Conservation (phyloP, 2,113 vertebrate species). For the Acrocephalus arundinaceus region DNA sequence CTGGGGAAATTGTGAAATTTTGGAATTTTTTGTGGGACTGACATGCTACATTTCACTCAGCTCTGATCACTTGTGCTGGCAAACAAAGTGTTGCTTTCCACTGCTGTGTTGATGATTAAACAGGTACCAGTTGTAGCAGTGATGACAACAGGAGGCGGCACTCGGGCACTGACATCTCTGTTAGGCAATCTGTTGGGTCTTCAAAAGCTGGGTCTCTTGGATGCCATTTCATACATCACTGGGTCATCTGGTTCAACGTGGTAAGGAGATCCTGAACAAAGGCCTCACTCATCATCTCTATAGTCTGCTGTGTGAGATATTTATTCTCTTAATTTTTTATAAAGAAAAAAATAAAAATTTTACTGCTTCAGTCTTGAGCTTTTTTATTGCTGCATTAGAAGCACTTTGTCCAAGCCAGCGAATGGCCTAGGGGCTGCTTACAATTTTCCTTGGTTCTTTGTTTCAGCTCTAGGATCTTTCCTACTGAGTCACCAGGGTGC, state of each 20-base stretch:
- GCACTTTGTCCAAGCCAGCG: background rate
- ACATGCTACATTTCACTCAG: background rate
- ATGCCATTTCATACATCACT: slow-evolving; percentile 81
- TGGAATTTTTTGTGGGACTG: background rate
- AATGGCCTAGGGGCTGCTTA: background rate
- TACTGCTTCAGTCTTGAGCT: background rate
- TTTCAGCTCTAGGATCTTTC: background rate
- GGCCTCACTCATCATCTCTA: background rate
- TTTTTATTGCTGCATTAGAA: background rate
- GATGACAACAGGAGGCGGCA: slow-evolving; percentile 84
- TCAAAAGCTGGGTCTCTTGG: slow-evolving; percentile 81
- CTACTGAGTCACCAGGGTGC: background rate
- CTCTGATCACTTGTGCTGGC: background rate
- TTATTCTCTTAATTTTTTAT: background rate
- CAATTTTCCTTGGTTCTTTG: background rate
- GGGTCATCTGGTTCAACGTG: slow-evolving; percentile 88
- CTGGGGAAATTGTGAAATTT: background rate
- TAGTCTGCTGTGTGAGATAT: background rate
- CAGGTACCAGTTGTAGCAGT: slow-evolving; percentile 84
- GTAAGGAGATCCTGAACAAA: slow-evolving; percentile 64
- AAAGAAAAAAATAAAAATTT: background rate
- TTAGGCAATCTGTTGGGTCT: slow-evolving; percentile 80
- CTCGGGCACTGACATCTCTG: slow-evolving; percentile 81
- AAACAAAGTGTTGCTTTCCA: background rate
- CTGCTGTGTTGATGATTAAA: background rate